Evolutionary conservation across 2,113 vertebrate species (phyloP), one percentile per base, ranked within the genome.

Genomic region (Anguilla japonica): DNA sequence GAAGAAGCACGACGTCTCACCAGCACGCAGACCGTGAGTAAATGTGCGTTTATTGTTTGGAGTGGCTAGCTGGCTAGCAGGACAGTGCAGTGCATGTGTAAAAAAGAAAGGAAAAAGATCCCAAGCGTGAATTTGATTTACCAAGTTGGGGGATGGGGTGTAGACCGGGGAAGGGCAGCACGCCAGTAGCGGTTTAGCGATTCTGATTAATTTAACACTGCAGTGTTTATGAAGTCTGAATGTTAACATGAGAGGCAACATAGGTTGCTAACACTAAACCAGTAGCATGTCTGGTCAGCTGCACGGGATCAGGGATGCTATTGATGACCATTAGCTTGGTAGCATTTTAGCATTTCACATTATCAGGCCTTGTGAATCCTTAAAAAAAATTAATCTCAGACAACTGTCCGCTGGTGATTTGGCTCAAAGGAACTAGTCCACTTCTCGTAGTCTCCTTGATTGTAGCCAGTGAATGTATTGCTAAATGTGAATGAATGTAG

Each of bases 41-140:
- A 22, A 18, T 78, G 85, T 82, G 41, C 83, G 41, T 87, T 91
- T 89, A 90, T 94, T 94, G 93, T 95, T 91, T 94, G 91, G 93
- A 94, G 93, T 91, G 91, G 87, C 39, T 81, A 67, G 40, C 71
- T 53, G 50, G 22, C 26, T 86, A 67, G 57, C 56, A 41, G 63
- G 34, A 41, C 80, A 67, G 79, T 46, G 40, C 79, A 43, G 5
- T 84, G 81, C 89, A 87, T 89, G 85, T 91, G 80, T 2, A 85
- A 60, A 60, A 40, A 83, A 40, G n/a, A 56, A 20, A 83, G 34
- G 57, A 39, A 87, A 14, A 83, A 88, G 79, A 63, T n/a, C 53
- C n/a, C 39, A 88, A 53, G 8, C 50, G 53, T 86, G 16, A 86
- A 41, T 41, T 29, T 57, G 56, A 46, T 13, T 11, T 56, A 67